Percentiles rank a stretch among this genome's conserved stretches.
phyloP scores from a whole-genome alignment of 2,888 invertebrate species.

The Maniola hyperantus region DNA sequence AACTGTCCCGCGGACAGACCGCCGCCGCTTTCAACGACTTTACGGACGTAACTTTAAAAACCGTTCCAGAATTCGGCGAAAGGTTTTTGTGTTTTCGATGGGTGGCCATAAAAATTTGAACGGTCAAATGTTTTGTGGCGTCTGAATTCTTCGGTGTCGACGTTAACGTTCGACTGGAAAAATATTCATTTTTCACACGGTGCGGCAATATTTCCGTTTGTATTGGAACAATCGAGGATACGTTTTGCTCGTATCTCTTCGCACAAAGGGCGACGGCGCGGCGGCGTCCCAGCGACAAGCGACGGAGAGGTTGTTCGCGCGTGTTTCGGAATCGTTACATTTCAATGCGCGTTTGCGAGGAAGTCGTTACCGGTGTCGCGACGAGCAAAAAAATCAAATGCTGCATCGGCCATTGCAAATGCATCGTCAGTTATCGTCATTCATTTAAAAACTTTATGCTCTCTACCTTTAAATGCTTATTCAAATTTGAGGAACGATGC shows the following conservation, averaged over 20 bases:
- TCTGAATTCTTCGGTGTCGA: constrained; percentile 45
- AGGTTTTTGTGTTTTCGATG: constrained; percentile 26
- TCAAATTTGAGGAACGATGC: constrained; percentile 21
- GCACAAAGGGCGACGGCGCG: constrained; percentile 53
- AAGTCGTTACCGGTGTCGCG: constrained; percentile 67
- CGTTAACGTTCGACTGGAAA: constrained; percentile 50
- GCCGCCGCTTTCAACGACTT: constrained; percentile 55
- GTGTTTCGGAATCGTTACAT: constrained; percentile 61
- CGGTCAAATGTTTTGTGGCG: constrained; percentile 47
- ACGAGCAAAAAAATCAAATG: constrained; percentile 57
- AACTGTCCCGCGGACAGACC: constrained; percentile 53
- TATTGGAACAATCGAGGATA: constrained; percentile 64
- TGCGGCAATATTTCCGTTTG: constrained; percentile 65
- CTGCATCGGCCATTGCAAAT: constrained; percentile 55
- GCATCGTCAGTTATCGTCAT: constrained; percentile 37
- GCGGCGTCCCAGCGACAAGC: no score
- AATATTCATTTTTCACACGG: constrained; percentile 65
- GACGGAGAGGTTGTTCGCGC: constrained; percentile 47
- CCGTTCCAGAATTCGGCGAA: constrained; percentile 40
- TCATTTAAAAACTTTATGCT: constrained; percentile 31
- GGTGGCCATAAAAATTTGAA: constrained; percentile 37
- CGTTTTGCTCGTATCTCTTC: constrained; percentile 55
- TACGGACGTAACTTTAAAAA: constrained; percentile 44
- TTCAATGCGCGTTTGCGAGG: constrained; percentile 60
- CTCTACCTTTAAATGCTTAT: constrained; percentile 27